Percentiles rank a stretch among this genome's conserved stretches.
Evolutionary conservation across 2,113 vertebrate species (phyloP).

Genomic region (Platysternon megacephalum): DNA sequence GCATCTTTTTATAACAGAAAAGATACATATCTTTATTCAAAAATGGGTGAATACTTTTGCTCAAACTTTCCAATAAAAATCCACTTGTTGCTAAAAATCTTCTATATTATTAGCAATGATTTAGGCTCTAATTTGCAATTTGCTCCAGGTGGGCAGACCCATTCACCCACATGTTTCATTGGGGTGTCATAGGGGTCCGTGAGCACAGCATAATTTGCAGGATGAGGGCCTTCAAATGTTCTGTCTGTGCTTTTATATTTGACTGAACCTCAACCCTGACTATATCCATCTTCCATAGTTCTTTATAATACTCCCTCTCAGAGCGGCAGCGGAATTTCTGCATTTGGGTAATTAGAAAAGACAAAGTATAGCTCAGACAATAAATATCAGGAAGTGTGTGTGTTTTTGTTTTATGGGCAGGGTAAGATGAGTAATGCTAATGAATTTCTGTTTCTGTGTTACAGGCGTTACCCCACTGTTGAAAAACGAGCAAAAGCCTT

Average conservation of each 20-base stretch:
- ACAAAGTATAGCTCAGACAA: accelerated
- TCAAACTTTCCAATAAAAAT: background rate
- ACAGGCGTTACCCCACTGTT: constrained; percentile 89
- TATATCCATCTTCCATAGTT: background rate
- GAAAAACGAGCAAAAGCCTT: constrained; percentile 86
- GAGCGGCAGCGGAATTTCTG: background rate
- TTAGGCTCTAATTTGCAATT: background rate
- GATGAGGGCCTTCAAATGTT: background rate
- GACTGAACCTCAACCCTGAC: background rate
- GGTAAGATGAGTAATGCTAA: background rate
- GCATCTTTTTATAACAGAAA: background rate
- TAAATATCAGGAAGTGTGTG: background rate
- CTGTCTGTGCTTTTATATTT: accelerated
- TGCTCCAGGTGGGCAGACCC: background rate
- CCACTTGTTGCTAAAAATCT: background rate
- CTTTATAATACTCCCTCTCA: background rate
- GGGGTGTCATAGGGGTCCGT: accelerated
- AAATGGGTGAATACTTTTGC: background rate
- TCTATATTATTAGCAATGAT: background rate
- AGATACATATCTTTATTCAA: background rate
- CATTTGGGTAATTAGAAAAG: background rate
- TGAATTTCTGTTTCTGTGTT: background rate
- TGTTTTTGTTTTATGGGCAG: background rate
- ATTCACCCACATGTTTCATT: background rate
- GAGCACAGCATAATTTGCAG: background rate